Base-by-base conservation (phyloP, 2,797 vertebrate genomes). In the Pseudochaenichthys georgianus region DNA sequence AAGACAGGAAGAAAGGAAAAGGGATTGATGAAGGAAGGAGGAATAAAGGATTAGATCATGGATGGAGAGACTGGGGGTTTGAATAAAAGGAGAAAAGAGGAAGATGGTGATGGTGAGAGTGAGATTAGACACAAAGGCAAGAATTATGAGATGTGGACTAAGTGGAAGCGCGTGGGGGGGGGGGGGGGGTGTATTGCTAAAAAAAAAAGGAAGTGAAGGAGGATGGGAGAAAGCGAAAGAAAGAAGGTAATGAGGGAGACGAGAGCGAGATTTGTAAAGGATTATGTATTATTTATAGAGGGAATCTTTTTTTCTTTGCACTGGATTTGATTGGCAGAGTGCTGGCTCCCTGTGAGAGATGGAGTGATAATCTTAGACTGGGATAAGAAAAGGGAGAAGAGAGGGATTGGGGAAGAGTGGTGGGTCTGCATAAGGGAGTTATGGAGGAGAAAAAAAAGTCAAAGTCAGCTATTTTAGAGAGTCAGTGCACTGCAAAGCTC, bases 241-340 rank as follows among this genome's bases (percentile, higher is more conserved):
- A 86, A 16, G 58, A 83, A 90, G 84, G 92, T 94, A 92, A 92
- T 90, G 90, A 90, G 81, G 87, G 80, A 86, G 67, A 92, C 58
- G 73, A 83, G 72, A 70, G 77, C 9, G 4, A 89, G 84, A 90
- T 93, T 90, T 93, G 91, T 89, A 79, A 91, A 91, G 91, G 88
- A 94, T 95, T 94, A 93, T 94, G 88, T 92, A 86, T 93, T 95
- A 95, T 95, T 95, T 94, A 94, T 95, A 92, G 82, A 75, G 71
- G 21, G 13, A 80, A 83, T 61, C 72, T 54, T 77, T 60, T 67
- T 63, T 59, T 59, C 67, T 73, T 84, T 73, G 80, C 74, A 11
- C 52, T 74, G 77, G 73, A 85, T 91, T 91, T 93, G 90, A 94
- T 93, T 94, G 95, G 90, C 92, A 93, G 87, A 71, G 50, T 76